Base-by-base conservation (phyloP, 1,140 invertebrate genomes). In the Acyrthosiphon pisum region DNA sequence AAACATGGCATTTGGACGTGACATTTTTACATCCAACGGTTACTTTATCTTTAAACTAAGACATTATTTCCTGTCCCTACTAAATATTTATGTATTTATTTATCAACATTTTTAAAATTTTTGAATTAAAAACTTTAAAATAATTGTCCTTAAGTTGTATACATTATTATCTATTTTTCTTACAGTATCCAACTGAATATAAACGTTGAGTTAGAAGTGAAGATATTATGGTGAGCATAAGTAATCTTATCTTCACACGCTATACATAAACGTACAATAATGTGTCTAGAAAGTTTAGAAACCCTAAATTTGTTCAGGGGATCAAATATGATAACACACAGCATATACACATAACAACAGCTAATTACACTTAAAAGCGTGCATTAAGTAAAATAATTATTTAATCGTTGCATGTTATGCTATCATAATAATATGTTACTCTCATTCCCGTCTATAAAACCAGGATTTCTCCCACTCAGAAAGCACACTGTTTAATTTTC, bases 251-350 rank as follows among this genome's bases (percentile, higher is more conserved):
- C 60, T 76, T 0, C 18, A n/a, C n/a, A n/a, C 0, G 60, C 3
- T 76, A n/a, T 76, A 76, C 20, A 53, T 53, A 53, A 41, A 41
- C 4, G 41, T 53, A 53, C 50, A 53, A 53, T 53, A n/a, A 76
- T 76, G 60, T 76, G 60, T 76, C n/a, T 76, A n/a, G 60, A 76
- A 76, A n/a, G n/a, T 76, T 76, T 35, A n/a, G 60, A 76, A 76
- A 35, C n/a, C 60, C 60, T n/a, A 76, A 18, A 76, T n/a, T 76
- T 76, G 30, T 14, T 20, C 14, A 6, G 60, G 14, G 18, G n/a
- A 76, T 76, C 11, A n/a, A 76, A 76, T 35, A 76, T 76, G 60
- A 76, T 76, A 76, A 76, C 60, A 76, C 4, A n/a, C 60, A 76
- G n/a, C 14, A 4, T n/a, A 76, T 76, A 76, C 60, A n/a, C 30